Percentiles rank a stretch among this genome's conserved stretches.
These are phyloP conservation scores for Dinothrombium tinctorium DNA, from an alignment of 1,140 invertebrate genomes.

Conservation along the genomic window DNA sequence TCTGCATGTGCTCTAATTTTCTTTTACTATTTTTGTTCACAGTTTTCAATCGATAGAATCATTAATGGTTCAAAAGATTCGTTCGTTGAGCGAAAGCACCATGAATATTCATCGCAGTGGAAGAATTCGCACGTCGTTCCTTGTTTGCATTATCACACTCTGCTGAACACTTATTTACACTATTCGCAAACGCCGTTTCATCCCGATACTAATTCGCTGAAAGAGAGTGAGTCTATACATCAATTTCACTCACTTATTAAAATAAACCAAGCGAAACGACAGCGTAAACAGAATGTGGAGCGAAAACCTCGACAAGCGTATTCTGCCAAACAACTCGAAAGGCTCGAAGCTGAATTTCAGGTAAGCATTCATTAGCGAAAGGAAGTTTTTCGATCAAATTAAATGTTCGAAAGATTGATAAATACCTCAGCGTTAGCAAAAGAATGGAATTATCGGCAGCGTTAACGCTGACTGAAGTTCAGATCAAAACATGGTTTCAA, in stretches of 20 bases:
- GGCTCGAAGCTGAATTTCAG: conserved; percentile 76
- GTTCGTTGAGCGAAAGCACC: no score
- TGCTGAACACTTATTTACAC: no score
- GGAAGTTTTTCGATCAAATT: background rate
- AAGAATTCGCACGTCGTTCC: no score
- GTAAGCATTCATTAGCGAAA: conserved; percentile 21
- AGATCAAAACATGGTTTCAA: conserved; percentile 95
- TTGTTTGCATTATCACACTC: no score
- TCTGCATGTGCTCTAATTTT: no score
- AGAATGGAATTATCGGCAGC: conserved; percentile 71
- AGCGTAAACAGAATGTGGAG: conserved; percentile 53
- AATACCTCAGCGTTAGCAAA: conserved; percentile 83
- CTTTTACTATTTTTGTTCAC: no score
- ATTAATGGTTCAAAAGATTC: no score
- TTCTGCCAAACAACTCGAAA: conserved; percentile 69
- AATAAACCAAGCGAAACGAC: background rate
- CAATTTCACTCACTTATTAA: conserved; percentile 15
- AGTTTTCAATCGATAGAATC: no score
- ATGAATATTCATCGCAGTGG: no score
- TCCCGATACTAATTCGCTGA: no score
- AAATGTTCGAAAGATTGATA: conserved; percentile 40
- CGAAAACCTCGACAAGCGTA: conserved; percentile 84
- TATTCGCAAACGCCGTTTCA: no score
- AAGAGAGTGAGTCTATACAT: no score
- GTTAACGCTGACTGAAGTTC: conserved; percentile 69